Base-by-base conservation (phyloP, 30 jellyfish, hydroid and myxozoan species). In the Aurelia aurita region DNA sequence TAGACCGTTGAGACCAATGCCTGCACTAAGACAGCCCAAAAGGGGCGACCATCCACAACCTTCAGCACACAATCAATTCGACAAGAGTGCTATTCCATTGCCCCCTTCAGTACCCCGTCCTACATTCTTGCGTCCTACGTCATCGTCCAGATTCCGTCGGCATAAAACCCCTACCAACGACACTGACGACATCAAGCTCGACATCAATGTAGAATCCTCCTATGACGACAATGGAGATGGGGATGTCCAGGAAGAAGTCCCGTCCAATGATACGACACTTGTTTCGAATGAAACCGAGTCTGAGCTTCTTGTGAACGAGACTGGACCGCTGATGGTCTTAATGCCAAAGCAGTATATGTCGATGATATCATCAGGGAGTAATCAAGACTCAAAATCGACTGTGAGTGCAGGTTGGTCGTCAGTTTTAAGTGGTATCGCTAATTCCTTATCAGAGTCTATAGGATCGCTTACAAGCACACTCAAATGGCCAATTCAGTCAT, bases 251-350 rank as follows among this genome's bases (percentile, higher is more conserved):
- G 97, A 90, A 65, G 95, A 84, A 83, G 90, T 69, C 58, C 96
- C 98, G 21, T 51, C 91, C 34, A 91, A 91, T 59, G 98, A 91
- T 35, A 91, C 98, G 12, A 34, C 94, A 5, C 90, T 86, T 26
- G 96, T 86, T 7, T 85, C 98, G 2, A 91, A 86, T 54, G 96
- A 91, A 73, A 86, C 96, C 43, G 96, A 91, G 80, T 86, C 90
- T 69, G 98, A 91, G 59, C 79, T 86, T 15, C 90, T 82, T 55
- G 98, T 85, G 28, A 91, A 86, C 70, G 95, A 86, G 87, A 91
- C 98, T 53, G 96, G 92, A 13, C 96, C 97, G 20, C 72, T 84
- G 25, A 60, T 82, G 86, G 89, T 74, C n/a, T 51, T 82, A 0
- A 82, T 82, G 85, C 81, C 91, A 19, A 69, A 47, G 25, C 85